Base-by-base conservation (phyloP, 2,113 vertebrate species). In the Meriones unguiculatus region DNA sequence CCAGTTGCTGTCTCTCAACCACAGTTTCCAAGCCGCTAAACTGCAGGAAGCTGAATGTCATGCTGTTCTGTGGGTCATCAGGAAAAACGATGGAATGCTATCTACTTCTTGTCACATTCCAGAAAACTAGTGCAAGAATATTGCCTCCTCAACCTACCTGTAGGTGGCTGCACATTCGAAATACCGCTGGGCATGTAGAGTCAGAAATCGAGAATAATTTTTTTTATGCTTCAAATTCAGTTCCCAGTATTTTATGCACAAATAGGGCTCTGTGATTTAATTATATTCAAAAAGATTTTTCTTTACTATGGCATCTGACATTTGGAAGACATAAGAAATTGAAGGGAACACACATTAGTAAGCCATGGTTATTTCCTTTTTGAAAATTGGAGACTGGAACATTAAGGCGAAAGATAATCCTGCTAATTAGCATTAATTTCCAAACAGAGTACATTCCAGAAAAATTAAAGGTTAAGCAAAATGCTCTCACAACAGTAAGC, bases 371-470 rank as follows among this genome's bases (percentile, higher is more conserved):
- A 84, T 75, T 93, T 90, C 92, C 77, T 93, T 76, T 86, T 95
- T 95, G 57, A 96, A 92, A 87, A 87, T 15, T 95, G 77, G 82
- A 89, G 64, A 8, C 35, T 92, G 9, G 6, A 69, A 94, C 22
- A 67, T 52, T 76, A 59, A 73, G 70, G 52, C 24, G 59, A 38
- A 77, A 80, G 65, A 96, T 41, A 89, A 80, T 64, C 50, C 80
- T 92, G 80, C 70, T 90, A 94, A 89, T 92, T 95, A 95, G 22
- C 35, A 89, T 67, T 87, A 50, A 84, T 92, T 92, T 95, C 72
- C 41, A 80, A 87, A 86, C 4, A 82, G 20, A 82, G 35, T 73
- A 52, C 32, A 87, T 25, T 41, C 84, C 41, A n/a, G 20, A 46
- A 95, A 92, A 95, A 94, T 6, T 67, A 70, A 87, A 95, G 91